phyloP scores from a whole-genome alignment of 2,113 vertebrate genomes.

The Balaenoptera acutorostrata region DNA sequence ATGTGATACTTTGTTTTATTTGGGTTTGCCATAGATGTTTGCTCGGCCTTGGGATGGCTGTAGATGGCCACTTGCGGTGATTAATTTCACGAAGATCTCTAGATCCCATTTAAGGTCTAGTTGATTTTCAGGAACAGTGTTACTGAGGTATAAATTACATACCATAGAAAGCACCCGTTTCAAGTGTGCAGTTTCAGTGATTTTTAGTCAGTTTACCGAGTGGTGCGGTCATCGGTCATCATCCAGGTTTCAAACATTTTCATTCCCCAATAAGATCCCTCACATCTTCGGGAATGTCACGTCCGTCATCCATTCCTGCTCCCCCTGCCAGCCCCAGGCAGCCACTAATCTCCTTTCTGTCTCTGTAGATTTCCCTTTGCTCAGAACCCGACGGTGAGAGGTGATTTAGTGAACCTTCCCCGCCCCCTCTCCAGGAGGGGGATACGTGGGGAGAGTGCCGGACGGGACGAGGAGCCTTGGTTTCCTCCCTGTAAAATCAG shows the following conservation, averaged over 20 bases:
- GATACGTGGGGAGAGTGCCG: no score
- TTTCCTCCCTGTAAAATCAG: neutral
- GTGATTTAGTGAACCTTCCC: no score
- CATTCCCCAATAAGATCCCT: accelerated
- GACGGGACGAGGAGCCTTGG: no score
- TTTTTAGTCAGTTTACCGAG: neutral
- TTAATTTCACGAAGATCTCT: neutral
- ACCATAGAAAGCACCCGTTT: neutral
- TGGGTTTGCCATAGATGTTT: neutral
- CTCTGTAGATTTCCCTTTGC: neutral
- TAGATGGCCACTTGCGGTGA: accelerated
- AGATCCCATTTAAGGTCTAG: neutral
- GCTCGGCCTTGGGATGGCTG: neutral
- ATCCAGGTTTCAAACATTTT: neutral
- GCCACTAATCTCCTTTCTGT: neutral
- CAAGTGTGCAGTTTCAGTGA: neutral
- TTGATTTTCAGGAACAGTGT: neutral
- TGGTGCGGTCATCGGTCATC: neutral
- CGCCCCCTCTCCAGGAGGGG: neutral
- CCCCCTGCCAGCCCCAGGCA: neutral
- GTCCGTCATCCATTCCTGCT: neutral
- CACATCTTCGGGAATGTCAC: no score
- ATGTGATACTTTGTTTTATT: neutral
- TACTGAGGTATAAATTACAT: neutral
- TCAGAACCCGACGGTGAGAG: neutral